Conservation (phyloP, 2,113 vertebrate species). For the Semnornis frantzii region DNA sequence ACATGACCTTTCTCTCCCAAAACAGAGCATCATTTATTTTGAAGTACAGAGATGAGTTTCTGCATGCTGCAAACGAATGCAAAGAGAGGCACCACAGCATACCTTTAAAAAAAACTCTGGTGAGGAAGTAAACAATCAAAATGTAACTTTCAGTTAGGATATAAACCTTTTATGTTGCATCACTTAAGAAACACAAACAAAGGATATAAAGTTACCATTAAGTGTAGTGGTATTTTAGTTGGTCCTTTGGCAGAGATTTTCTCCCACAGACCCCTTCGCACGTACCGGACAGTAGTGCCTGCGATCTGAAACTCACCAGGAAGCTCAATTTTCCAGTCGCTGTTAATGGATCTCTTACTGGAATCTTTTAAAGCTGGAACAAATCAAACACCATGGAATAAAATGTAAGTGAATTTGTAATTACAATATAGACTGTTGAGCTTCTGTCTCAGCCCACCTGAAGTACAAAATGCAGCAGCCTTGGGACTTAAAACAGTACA, state of each 20-base stretch:
- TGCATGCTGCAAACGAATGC: not conserved
- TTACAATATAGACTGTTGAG: not conserved
- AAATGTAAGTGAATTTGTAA: not conserved
- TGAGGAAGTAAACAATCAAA: not conserved
- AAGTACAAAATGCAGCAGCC: not conserved
- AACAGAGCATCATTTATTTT: not conserved
- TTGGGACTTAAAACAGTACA: not conserved
- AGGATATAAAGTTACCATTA: constrained; percentile 87
- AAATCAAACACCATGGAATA: not conserved
- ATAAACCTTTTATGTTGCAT: not conserved
- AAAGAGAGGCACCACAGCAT: not conserved
- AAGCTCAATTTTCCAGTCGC: constrained; percentile 98
- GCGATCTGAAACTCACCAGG: constrained; percentile 98
- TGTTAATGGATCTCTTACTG: constrained; percentile 94
- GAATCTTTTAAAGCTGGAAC: constrained; percentile 92
- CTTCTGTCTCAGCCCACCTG: not conserved
- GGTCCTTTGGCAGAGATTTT: constrained; percentile 98
- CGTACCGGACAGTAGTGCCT: constrained; percentile 95
- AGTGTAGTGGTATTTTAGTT: constrained; percentile 91
- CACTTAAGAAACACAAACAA: constrained; percentile 44
- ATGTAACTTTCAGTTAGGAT: not conserved
- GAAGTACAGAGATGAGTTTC: not conserved
- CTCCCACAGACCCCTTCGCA: constrained; percentile 95
- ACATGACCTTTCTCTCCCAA: not conserved
- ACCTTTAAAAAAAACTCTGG: not conserved